Evolutionary conservation across 2,113 vertebrate species (phyloP), one percentile per base, ranked within the genome.

Genomic region (Saguinus midas): DNA sequence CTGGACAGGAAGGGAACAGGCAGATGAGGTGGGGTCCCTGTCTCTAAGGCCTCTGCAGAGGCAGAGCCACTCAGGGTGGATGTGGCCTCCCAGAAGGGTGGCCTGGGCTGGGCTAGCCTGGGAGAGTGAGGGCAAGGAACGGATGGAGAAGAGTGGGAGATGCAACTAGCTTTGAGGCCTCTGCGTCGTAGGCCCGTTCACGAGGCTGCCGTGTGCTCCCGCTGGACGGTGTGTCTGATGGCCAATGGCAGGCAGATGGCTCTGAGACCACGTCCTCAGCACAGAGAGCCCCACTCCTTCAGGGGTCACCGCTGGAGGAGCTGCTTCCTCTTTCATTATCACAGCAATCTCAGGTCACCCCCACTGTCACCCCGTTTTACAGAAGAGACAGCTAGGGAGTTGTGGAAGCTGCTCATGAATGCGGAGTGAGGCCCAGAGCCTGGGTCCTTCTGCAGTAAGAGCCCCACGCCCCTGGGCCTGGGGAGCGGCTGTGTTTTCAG

Each of bases 101-200:
- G 23, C 27, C 76, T 52, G 66, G 17, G 35, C 37, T 94, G 68
- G 52, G 66, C 17, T 6, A 2, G 52, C 52, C 70, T 21, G 35
- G 80, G 14, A 32, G n/a, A 75, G 11, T n/a, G 64, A 55, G 70
- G 37, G 20, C 0, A 35, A 35, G 4, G 45, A 2, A 18, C 0
- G 11, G 61, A 3, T 8, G 2, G 48, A 20, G 9, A 6, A 17
- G 6, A 35, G 1, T 6, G 14, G 50, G 20, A 18, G 57, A 21
- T 6, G 1, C 8, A 14, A 8, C 1, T 9, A 14, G 61, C 37
- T 40, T 29, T 27, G 37, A 7, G 20, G 40, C 7, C 82, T 84
- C 76, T 32, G 45, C 0, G 0, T 52, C 0, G 0, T 8, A 8
- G 76, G 40, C 11, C 27, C 2, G 35, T 13, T 45, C 23, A 1